phyloP scores from a whole-genome alignment of 30 jellyfish, hydroid and myxozoan species.

The Cassiopea xamachana region DNA sequence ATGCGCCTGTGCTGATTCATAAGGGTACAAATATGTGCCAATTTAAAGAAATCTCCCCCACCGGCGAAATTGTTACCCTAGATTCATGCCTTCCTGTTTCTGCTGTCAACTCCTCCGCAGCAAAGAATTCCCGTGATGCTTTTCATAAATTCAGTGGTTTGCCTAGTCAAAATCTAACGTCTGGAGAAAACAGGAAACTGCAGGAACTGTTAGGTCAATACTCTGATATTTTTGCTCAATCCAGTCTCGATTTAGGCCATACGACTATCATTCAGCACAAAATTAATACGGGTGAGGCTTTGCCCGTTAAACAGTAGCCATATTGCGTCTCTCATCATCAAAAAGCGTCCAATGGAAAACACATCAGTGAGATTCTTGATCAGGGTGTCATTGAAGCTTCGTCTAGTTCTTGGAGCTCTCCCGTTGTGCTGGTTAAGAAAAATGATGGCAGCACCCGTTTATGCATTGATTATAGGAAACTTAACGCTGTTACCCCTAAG shows the following conservation, averaged over 20 bases:
- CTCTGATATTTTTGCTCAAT: slow-evolving; percentile 16
- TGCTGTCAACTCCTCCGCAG: neutral
- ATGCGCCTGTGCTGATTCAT: slow-evolving; percentile 27
- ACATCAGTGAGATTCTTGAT: slow-evolving; percentile 14
- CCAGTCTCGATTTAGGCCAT: slow-evolving; percentile 24
- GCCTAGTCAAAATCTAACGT: neutral
- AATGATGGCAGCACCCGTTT: slow-evolving; percentile 62
- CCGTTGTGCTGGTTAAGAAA: slow-evolving; percentile 69
- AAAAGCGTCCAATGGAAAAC: slow-evolving; percentile 1
- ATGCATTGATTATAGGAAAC: slow-evolving; percentile 53
- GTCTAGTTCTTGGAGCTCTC: slow-evolving; percentile 71
- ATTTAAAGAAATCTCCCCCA: neutral
- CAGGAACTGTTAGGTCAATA: neutral
- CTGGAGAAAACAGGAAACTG: neutral
- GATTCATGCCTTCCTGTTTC: neutral
- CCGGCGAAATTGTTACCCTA: neutral
- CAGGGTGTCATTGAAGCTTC: slow-evolving; percentile 43
- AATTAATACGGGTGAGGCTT: slow-evolving; percentile 36
- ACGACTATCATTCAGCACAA: slow-evolving; percentile 15
- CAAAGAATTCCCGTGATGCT: neutral
- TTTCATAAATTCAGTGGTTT: neutral
- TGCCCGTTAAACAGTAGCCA: slow-evolving; percentile 35
- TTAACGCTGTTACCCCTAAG: slow-evolving; percentile 61
- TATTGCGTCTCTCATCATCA: slow-evolving; percentile 11
- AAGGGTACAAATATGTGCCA: slow-evolving; percentile 17